These are phyloP conservation scores for Nymphalis urticae DNA, from an alignment of 2,888 invertebrate species.

Conservation along the genomic window DNA sequence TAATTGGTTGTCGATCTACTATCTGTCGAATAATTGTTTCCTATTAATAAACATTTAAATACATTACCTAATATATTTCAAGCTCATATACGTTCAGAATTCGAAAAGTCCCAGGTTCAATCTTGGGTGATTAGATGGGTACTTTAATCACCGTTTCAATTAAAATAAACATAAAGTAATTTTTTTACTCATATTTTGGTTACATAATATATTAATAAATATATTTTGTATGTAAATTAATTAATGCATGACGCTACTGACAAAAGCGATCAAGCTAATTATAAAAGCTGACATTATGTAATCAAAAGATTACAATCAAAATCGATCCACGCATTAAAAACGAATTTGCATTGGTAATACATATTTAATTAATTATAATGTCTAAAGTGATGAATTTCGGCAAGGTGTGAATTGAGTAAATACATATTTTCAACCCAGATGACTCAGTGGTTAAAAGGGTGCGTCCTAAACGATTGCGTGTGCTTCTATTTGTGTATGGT, in stretches of 20 bases:
- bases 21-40: background rate
- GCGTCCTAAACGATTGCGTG: too few species aligned
- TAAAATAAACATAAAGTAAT: too few species aligned
- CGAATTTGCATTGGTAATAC: background rate
- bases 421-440: background rate
- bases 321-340: constrained; percentile 8
- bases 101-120: too few species aligned
- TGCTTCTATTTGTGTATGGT: too few species aligned
- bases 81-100: too few species aligned
- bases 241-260: too few species aligned
- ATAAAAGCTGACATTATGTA: background rate
- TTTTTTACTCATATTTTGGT: too few species aligned
- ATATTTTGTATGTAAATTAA: background rate
- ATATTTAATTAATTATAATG: background rate
- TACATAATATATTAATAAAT: background rate
- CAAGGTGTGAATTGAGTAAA: background rate
- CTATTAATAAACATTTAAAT: too few species aligned
- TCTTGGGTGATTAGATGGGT: background rate
- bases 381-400: background rate
- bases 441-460: background rate
- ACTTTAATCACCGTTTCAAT: too few species aligned
- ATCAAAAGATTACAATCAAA: constrained; percentile 3
- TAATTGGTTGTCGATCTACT: constrained; percentile 29
- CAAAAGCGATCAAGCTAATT: background rate
- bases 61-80: too few species aligned